Base-by-base conservation (phyloP, 2,888 invertebrate species). In the Dolichopus griseipennis region DNA sequence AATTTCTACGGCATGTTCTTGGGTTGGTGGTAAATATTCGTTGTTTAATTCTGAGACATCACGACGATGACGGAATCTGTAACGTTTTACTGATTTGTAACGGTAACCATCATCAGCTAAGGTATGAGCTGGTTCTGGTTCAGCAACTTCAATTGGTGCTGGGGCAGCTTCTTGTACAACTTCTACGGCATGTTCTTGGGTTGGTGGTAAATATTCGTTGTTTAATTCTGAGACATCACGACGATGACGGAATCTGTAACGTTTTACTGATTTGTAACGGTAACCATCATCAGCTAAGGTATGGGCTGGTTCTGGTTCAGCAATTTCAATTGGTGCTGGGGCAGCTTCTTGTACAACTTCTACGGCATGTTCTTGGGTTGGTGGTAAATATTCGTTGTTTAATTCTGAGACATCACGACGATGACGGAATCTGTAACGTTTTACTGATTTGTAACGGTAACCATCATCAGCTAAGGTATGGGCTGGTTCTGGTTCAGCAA, bases 331-430 rank as follows among this genome's bases (percentile, higher is more conserved):
- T 64, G 64, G 64, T 63, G 21, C 63, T 63, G 63, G 63, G 6
- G 63, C 63, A 33, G 27, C 64, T 33, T 64, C 27, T 33, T 22
- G 22, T 52, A 52, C 15, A n/a, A 52, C 15, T 15, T 18, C 52
- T 2, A 52, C 15, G 15, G 18, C 52, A 18, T 52, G 3, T 52
- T 52, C 52, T 37, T 67, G 64, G 43, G 64, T 27, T 43, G 76
- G 76, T 66, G 77, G 76, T 61, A 77, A 66, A 65, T 77, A 76
- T 70, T 76, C 71, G 10, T 69, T 72, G 21, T 21, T 22, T 65
- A 74, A 70, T 65, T 75, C 76, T 7, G 74, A 72, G 33, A 77
- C 76, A 74, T 78, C 78, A 67, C 76, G 74, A 72, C 76, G 77
- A 69, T 76, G 75, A 72, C 77, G 63, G 61, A 66, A 65, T 20